Evolutionary conservation across 2,797 vertebrate species (phyloP), one percentile per base, ranked within the genome.

Genomic region (Epinephelus coioides): DNA sequence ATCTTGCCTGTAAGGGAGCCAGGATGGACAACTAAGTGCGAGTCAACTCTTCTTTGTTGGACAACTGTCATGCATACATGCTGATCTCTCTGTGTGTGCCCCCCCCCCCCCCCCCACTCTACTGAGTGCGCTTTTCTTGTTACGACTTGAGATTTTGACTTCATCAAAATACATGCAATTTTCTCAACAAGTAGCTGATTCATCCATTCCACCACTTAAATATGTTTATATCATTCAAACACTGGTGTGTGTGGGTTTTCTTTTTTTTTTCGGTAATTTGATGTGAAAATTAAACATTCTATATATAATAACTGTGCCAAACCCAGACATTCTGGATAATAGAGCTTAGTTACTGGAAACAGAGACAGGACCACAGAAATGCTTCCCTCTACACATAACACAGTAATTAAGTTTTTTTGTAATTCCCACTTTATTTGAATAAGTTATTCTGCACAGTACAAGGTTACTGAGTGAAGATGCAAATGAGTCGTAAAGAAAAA

Each of bases 361-460:
- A 81, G 51, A 84, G 27, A 80, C 76, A 86, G 23, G 67, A 73
- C 59, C 76, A 87, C 66, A 89, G 46, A 79, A 88, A 81, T 43
- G 60, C 56, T 79, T 79, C 75, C 81, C 73, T 90, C 83, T 87
- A 86, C 80, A 94, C 86, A 93, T 87, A 92, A 82, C 73, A 92
- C 86, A 91, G 62, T 84, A 64, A 75, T 83, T 86, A 63, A 84
- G 71, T 66, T 62, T 63, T 78, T 72, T 82, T 83, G 78, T 72
- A 75, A 88, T 82, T 79, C 79, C 88, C 89, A 87, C 87, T 94
- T 94, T 93, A 93, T 93, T 94, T 85, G 79, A 86, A 88, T 84
- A 83, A 4, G 25, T 78, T 82, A 73, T 64, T 79, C 73, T 57
- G 83, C 79, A 93, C 79, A 91, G 76, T 82, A 89, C 86, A 90